A percentile compares a stretch with the other conserved stretches of the same genome.
Evolutionary conservation across 1,140 invertebrate species (phyloP).

Genomic region (Zelostemma sp.): DNA sequence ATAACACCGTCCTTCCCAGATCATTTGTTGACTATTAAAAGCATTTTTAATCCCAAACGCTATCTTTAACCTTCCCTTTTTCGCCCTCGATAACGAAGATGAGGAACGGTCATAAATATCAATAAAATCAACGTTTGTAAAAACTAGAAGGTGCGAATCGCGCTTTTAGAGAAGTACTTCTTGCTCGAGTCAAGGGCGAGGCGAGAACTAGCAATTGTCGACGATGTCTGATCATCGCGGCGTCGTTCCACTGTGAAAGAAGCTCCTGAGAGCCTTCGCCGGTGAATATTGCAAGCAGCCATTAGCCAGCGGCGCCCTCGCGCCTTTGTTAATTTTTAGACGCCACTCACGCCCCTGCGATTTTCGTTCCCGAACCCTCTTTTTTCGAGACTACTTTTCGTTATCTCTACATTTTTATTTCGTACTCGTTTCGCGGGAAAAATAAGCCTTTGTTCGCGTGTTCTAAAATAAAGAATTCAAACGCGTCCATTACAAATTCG

Average conservation of each 20-base stretch:
- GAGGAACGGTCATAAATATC: too few relatives aligned
- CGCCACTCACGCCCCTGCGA: not conserved
- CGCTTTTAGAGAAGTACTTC: conserved; percentile 2
- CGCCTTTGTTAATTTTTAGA: not conserved
- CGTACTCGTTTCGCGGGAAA: too few relatives aligned
- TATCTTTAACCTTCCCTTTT: too few relatives aligned
- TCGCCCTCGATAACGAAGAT: too few relatives aligned
- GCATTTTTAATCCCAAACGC: too few relatives aligned
- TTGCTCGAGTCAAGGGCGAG: not conserved
- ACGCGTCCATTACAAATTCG: too few relatives aligned
- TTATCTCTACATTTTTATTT: too few relatives aligned
- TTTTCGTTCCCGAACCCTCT: not conserved
- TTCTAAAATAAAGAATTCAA: too few relatives aligned
- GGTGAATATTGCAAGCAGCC: conserved; percentile 26
- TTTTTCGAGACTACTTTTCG: too few relatives aligned
- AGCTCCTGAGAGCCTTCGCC: not conserved
- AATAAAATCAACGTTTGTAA: too few relatives aligned
- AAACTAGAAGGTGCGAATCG: too few relatives aligned
- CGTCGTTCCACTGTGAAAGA: conserved; percentile 10
- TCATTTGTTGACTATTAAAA: not conserved
- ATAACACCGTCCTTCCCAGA: not conserved
- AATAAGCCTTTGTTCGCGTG: too few relatives aligned
- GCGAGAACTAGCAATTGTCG: conserved; percentile 2
- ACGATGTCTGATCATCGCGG: conserved; percentile 11
- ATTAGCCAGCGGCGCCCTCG: conserved; percentile 16